These are phyloP conservation scores for Chaetogeoica ovagalla DNA, from an alignment of 2,888 invertebrate species.

Conservation along the genomic window DNA sequence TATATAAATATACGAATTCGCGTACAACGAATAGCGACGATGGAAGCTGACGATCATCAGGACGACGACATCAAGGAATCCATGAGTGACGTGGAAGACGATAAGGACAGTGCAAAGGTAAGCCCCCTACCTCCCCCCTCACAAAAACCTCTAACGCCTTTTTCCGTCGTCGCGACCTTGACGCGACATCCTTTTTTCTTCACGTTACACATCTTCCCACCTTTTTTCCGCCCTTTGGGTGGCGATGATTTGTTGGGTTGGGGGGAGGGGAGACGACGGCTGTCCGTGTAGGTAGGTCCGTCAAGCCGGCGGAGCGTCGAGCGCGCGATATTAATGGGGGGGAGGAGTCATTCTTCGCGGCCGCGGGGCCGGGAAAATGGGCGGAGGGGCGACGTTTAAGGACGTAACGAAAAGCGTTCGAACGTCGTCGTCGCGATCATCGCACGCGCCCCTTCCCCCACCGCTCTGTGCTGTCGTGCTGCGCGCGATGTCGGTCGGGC, in stretches of 20 bases:
- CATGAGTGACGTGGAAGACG: slow-evolving; percentile 37
- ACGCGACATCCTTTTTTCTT: background rate
- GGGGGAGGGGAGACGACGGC: too few relatives aligned
- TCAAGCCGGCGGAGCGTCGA: background rate
- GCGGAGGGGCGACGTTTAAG: slow-evolving; percentile 51
- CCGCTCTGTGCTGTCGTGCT: background rate
- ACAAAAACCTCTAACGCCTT: background rate
- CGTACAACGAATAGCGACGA: background rate
- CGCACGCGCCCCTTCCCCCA: background rate
- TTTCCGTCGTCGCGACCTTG: background rate
- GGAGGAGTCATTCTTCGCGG: slow-evolving; percentile 37
- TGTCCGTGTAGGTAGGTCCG: too few relatives aligned
- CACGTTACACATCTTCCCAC: too few relatives aligned
- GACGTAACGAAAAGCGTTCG: slow-evolving; percentile 48
- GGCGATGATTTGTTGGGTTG: too few relatives aligned
- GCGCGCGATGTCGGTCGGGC: too few relatives aligned
- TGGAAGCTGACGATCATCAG: slow-evolving; percentile 38
- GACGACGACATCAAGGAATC: slow-evolving; percentile 26
- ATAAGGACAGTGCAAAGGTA: slow-evolving; percentile 25
- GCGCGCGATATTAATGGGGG: slow-evolving; percentile 39
- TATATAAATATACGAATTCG: background rate
- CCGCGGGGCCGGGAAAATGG: slow-evolving; percentile 43
- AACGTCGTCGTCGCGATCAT: slow-evolving; percentile 4
- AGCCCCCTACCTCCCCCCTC: background rate
- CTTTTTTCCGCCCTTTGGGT: too few relatives aligned